Percentiles rank a stretch among this genome's conserved stretches.
Evolutionary conservation across 1,140 invertebrate species (phyloP).

Genomic region (Oryzaephilus surinamensis): DNA sequence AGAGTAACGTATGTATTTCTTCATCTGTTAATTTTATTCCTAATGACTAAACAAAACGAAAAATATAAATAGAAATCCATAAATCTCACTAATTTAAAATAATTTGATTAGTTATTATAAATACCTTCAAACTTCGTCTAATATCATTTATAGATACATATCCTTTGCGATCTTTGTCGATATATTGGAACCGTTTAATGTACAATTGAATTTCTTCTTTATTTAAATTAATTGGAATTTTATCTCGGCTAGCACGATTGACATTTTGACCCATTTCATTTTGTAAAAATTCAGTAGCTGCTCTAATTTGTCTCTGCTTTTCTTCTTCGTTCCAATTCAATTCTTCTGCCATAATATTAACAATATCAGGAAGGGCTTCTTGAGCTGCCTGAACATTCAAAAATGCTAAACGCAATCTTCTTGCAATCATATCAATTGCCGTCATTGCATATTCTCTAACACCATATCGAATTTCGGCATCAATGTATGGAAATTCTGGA

Average conservation of each 20-base stretch:
- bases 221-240: constrained; percentile 85
- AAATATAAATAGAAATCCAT: background rate
- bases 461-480: constrained; percentile 93
- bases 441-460: constrained; percentile 92
- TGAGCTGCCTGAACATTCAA: constrained; percentile 93
- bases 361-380: constrained; percentile 84
- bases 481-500: constrained; percentile 97
- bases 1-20: constrained; percentile 53
- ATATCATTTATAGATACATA: constrained; percentile 98
- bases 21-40: constrained; percentile 50
- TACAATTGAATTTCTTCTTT: constrained; percentile 91
- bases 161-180: constrained; percentile 94
- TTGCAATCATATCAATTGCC: constrained; percentile 92
- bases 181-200: constrained; percentile 87
- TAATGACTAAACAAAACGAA: constrained; percentile 40
- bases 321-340: constrained; percentile 73
- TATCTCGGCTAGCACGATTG: constrained; percentile 75
- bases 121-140: constrained; percentile 84
- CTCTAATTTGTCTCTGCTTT: constrained; percentile 60
- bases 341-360: constrained; percentile 95
- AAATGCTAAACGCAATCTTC: constrained; percentile 87
- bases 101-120: background rate
- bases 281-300: constrained; percentile 73
- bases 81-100: background rate
- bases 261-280: constrained; percentile 96